Base-by-base conservation (phyloP, 2,888 invertebrate species). In the Monochamus alternatus region DNA sequence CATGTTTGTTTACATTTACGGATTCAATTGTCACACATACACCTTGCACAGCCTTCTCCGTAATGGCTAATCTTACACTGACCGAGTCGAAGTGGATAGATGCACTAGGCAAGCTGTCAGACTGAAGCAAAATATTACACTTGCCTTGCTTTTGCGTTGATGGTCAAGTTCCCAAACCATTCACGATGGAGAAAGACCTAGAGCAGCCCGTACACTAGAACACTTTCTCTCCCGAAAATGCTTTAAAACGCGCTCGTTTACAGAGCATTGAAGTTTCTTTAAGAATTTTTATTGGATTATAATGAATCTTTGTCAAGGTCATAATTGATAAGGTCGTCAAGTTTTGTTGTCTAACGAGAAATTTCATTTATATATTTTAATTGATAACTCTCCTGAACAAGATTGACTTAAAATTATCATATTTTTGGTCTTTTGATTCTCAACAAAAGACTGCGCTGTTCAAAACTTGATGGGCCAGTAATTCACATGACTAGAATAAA, bases 111-210 rank as follows among this genome's bases (percentile, higher is more conserved):
- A 5, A 64, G n/a, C 44, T 22, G 22, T 22, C 12, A 9, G 58
- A 30, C 44, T 22, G 59, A 68, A 58, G 68, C 58, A 68, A 68
- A 68, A 59, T 68, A 68, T 58, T 59, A 68, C 32, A 55, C 43
- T 59, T 60, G 59, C 69, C 44, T 69, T 60, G 69, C 43, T n/a
- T 67, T 47, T 60, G 22, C 31, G 47, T 43, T 59, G 69, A 60
- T 69, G 69, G 69, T 69, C 69, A 69, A 69, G 69, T 69, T 69
- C 69, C 60, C 60, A 60, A 60, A 55, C 52, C 58, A 64, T 47
- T 69, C 60, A 14, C 55, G 14, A 5, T 55, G 55, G 69, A 60
- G 47, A 69, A 69, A 47, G 69, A 60, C 31, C 60, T 69, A 69
- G 47, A 60, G 69, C 31, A 5, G 69, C 5, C 69, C 60, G 47